phyloP scores from a whole-genome alignment of 2,113 vertebrate genomes.

The Pantherophis guttatus region DNA sequence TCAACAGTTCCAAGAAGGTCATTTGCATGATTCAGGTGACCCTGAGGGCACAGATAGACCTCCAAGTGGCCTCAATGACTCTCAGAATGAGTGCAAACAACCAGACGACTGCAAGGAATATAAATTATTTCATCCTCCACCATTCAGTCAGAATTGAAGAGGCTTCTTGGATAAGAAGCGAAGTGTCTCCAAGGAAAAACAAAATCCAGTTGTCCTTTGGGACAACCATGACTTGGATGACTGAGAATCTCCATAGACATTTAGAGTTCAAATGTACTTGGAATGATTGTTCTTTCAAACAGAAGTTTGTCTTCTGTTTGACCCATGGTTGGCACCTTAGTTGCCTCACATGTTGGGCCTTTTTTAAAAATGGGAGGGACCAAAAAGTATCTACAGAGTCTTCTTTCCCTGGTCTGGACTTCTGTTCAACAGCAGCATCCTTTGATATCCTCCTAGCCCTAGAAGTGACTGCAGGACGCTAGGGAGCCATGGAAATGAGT shows the following conservation, averaged over 20 bases:
- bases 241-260: background rate
- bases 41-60: background rate
- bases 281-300: background rate
- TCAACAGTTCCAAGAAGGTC: background rate
- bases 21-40: background rate
- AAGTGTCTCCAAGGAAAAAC: background rate
- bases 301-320: background rate
- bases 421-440: background rate
- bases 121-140: background rate
- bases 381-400: background rate
- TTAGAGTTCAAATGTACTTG: background rate
- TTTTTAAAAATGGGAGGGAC: background rate
- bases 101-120: background rate
- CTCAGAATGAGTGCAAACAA: background rate
- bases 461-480: conserved; percentile 74
- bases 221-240: background rate
- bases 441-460: conserved; percentile 72
- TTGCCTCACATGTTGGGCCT: background rate
- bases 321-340: background rate
- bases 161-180: background rate
- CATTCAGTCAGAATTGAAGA: background rate
- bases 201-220: background rate
- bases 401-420: background rate
- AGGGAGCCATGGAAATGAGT: conserved; percentile 73
- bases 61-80: background rate